Evolutionary conservation across 53 echinoderm and acorn worm species (phyloP).

Genomic region (Holothuria scabra): DNA sequence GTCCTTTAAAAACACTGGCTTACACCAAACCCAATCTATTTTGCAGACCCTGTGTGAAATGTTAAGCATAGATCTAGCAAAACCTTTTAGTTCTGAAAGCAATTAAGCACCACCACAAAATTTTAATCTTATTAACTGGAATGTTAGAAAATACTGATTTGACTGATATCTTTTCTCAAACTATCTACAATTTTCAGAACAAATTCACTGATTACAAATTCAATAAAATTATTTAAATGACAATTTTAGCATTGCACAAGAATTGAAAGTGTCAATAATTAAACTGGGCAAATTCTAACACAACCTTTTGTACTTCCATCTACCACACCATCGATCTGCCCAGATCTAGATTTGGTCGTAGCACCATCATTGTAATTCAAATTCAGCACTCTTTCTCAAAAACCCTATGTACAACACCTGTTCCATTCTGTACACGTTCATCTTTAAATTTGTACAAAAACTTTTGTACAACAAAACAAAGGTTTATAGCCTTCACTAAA

Average conservation of each 20-base stretch:
- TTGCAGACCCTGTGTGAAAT: too few relatives aligned
- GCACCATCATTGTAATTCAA: slow-evolving; percentile 34
- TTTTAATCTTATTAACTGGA: too few relatives aligned
- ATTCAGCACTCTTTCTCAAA: slow-evolving; percentile 19
- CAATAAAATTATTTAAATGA: background rate
- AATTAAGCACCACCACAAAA: too few relatives aligned
- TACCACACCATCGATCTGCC: slow-evolving; percentile 8
- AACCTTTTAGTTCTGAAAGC: too few relatives aligned
- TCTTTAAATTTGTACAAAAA: slow-evolving; percentile 17
- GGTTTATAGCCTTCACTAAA: slow-evolving; percentile 10
- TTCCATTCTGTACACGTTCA: slow-evolving; percentile 21
- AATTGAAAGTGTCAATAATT: slow-evolving; percentile 22
- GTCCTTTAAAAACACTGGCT: too few relatives aligned
- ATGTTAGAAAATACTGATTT: slow-evolving; percentile 9
- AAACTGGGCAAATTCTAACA: slow-evolving; percentile 14
- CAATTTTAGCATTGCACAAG: slow-evolving; percentile 31
- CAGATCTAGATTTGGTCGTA: slow-evolving; percentile 35
- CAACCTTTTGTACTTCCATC: background rate
- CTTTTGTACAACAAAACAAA: slow-evolving; percentile 42
- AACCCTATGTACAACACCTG: slow-evolving; percentile 36
- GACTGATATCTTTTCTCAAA: background rate
- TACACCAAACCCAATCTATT: too few relatives aligned
- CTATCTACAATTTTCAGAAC: slow-evolving; percentile 11
- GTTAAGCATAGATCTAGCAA: too few relatives aligned
- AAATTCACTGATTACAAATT: background rate